phyloP scores from a whole-genome alignment of 2,888 invertebrate genomes.

The Sarcophaga variegata region DNA sequence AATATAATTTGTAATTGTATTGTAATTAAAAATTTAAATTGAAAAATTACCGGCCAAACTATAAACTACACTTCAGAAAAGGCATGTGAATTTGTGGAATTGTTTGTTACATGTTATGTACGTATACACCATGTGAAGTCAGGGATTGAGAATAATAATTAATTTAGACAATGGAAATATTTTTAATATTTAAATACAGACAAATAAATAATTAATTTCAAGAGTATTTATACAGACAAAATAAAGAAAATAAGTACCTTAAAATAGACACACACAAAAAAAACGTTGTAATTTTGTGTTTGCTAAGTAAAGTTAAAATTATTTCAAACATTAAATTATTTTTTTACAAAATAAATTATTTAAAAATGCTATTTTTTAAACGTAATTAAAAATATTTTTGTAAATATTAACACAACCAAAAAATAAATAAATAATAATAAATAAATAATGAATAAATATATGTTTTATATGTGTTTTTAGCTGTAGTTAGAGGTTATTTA shows the following conservation, averaged over 20 bases:
- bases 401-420: too few species aligned
- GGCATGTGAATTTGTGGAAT: too few species aligned
- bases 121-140: neutral
- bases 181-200: constrained; percentile 29
- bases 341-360: neutral
- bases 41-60: neutral
- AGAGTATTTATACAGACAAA: neutral
- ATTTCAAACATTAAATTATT: neutral
- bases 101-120: too few species aligned
- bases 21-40: too few species aligned
- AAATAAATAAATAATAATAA: neutral
- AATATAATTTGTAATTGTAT: too few species aligned
- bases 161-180: neutral
- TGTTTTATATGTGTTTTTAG: constrained; percentile 76
- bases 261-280: constrained; percentile 30
- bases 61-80: too few species aligned
- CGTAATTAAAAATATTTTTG: too few species aligned
- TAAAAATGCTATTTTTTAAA: too few species aligned
- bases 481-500: constrained; percentile 70
- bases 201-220: constrained; percentile 53
- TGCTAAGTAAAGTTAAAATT: constrained; percentile 1
- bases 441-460: constrained; percentile 14
- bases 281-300: constrained; percentile 16
- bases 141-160: constrained; percentile 34
- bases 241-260: constrained; percentile 42